Conservation (phyloP, 2,888 invertebrate genomes). For the Calameuta filiformis region DNA sequence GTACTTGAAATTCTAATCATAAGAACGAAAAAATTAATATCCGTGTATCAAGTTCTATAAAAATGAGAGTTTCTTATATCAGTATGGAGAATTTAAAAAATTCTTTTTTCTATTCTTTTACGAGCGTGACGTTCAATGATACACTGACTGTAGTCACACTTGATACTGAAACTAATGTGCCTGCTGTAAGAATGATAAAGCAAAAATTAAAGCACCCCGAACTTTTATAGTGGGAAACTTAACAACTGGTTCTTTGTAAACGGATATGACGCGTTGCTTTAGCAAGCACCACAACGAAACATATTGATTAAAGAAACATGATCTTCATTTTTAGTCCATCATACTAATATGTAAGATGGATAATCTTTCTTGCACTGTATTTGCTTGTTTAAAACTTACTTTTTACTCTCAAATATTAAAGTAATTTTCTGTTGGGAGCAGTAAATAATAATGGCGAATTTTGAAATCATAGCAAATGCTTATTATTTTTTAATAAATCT, state of each 20-base stretch:
- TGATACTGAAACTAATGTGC: neutral
- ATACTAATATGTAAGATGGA: neutral
- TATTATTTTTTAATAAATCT: conserved; percentile 7
- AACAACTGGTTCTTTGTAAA: neutral
- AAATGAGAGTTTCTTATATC: neutral
- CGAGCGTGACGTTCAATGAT: neutral
- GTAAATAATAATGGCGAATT: neutral
- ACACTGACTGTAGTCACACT: neutral
- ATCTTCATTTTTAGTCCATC: neutral
- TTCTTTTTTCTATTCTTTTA: neutral
- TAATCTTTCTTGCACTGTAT: neutral
- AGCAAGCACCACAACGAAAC: neutral
- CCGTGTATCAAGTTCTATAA: neutral
- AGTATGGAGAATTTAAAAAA: neutral
- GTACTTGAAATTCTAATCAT: conserved; percentile 48
- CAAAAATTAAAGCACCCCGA: neutral
- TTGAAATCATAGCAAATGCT: neutral
- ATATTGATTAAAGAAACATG: neutral
- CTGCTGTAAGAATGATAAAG: neutral
- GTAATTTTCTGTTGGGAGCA: neutral
- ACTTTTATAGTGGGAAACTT: neutral
- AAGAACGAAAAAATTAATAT: neutral
- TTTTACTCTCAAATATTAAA: neutral
- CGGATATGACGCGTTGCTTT: neutral
- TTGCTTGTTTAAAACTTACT: neutral